Conservation (phyloP, 2,797 vertebrate genomes). For the Xiphorhynchus erythropygius region DNA sequence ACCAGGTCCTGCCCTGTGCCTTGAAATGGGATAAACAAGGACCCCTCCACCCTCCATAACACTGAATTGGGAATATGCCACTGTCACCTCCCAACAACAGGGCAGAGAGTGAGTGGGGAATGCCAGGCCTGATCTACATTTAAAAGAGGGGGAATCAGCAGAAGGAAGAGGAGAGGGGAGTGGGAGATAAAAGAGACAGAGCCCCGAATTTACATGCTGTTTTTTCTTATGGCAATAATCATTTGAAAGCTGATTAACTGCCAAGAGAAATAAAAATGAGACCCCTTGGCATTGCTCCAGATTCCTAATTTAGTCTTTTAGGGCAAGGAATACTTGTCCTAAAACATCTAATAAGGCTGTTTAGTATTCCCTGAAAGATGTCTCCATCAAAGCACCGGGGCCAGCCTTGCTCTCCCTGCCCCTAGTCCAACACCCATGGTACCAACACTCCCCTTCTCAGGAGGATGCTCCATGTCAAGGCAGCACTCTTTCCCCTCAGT, state of each 20-base stretch:
- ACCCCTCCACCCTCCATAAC: rapidly evolving
- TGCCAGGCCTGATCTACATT: background rate
- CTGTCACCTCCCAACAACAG: background rate
- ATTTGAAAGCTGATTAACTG: conserved; percentile 43
- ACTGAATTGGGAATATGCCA: background rate
- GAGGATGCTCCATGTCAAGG: rapidly evolving
- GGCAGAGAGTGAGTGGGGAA: background rate
- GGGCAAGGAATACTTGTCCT: background rate
- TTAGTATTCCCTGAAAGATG: background rate
- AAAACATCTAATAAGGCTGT: background rate
- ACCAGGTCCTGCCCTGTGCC: background rate
- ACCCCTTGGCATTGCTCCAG: conserved; percentile 35
- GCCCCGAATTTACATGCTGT: background rate
- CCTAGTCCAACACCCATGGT: background rate
- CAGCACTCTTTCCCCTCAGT: background rate
- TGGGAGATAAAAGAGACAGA: conserved; percentile 18
- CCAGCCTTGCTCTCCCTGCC: background rate
- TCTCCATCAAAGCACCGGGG: background rate
- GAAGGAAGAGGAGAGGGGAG: background rate
- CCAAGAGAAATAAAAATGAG: conserved; percentile 25
- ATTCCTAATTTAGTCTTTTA: conserved; percentile 19
- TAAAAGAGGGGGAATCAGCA: background rate
- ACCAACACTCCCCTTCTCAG: background rate
- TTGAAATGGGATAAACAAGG: background rate
- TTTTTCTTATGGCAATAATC: conserved; percentile 19